phyloP scores from a whole-genome alignment of 2,797 vertebrate genomes.

The Cryptoprocta ferox region DNA sequence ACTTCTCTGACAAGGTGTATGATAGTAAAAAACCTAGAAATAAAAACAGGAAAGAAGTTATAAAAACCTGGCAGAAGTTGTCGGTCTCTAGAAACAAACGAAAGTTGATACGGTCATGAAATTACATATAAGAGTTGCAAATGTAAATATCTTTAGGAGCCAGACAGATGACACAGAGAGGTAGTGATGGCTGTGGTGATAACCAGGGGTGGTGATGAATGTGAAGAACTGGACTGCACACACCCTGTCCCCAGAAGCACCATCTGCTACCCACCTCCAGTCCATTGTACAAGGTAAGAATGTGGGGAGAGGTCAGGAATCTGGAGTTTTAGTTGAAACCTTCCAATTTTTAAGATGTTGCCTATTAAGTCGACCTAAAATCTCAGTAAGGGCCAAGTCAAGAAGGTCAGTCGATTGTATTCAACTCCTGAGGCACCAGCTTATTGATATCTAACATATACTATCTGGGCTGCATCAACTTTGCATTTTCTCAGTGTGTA shows the following conservation, averaged over 20 bases:
- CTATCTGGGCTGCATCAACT: conserved; percentile 15
- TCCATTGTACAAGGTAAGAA: neutral
- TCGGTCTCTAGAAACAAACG: neutral
- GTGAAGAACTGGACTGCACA: neutral
- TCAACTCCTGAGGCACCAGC: neutral
- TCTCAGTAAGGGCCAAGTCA: neutral
- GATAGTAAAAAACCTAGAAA: neutral
- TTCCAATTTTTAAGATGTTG: neutral
- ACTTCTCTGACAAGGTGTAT: neutral
- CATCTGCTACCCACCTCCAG: neutral
- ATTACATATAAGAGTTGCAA: neutral
- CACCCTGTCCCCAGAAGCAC: neutral
- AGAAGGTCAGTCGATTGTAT: neutral
- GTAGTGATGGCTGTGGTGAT: too few relatives aligned
- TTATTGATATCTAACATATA: neutral
- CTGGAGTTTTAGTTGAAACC: neutral
- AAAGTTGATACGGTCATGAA: neutral
- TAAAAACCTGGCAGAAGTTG: neutral
- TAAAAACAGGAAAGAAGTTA: neutral
- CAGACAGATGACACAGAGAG: neutral
- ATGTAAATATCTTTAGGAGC: neutral
- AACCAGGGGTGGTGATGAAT: neutral
- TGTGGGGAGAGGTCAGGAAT: neutral
- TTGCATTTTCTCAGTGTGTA: neutral
- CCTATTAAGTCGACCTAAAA: neutral